Conservation (phyloP, 30 jellyfish, hydroid and myxozoan genomes). For the Hydractinia symbiolongicarpus region DNA sequence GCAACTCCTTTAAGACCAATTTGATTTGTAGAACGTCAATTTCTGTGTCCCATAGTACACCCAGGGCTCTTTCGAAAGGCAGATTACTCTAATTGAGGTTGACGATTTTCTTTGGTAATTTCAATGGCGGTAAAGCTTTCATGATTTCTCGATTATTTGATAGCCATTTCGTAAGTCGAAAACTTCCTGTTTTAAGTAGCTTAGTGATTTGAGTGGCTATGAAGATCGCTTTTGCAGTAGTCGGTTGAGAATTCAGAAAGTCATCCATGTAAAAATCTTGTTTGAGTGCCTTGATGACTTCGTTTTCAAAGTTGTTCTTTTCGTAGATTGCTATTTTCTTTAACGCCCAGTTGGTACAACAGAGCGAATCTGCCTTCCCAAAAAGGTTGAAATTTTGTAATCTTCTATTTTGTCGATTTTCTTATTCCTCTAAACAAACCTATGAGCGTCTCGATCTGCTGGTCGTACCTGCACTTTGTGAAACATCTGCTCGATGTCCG, state of each 20-base stretch:
- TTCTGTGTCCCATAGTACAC: conserved; percentile 4
- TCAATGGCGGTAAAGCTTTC: too few relatives aligned
- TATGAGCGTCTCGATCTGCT: too few relatives aligned
- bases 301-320: too few relatives aligned
- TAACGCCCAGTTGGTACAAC: neutral
- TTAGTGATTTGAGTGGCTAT: neutral
- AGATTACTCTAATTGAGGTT: neutral
- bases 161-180: conserved; percentile 10
- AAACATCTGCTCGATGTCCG: too few relatives aligned
- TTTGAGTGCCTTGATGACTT: too few relatives aligned
- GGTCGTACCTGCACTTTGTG: too few relatives aligned
- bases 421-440: too few relatives aligned
- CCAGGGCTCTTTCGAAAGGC: conserved; percentile 9
- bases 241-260: too few relatives aligned
- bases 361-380: conserved; percentile 20
- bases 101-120: neutral
- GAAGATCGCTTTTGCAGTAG: too few relatives aligned
- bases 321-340: too few relatives aligned
- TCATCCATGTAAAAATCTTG: too few relatives aligned
- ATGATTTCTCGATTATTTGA: neutral
- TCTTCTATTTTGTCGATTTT: too few relatives aligned
- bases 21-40: conserved; percentile 8
- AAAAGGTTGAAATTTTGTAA: neutral
- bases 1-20: neutral
- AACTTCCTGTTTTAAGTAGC: neutral